Percentiles rank a stretch among this genome's conserved stretches.
phyloP scores from a whole-genome alignment of 2,888 invertebrate genomes.

The Theretra japonica region DNA sequence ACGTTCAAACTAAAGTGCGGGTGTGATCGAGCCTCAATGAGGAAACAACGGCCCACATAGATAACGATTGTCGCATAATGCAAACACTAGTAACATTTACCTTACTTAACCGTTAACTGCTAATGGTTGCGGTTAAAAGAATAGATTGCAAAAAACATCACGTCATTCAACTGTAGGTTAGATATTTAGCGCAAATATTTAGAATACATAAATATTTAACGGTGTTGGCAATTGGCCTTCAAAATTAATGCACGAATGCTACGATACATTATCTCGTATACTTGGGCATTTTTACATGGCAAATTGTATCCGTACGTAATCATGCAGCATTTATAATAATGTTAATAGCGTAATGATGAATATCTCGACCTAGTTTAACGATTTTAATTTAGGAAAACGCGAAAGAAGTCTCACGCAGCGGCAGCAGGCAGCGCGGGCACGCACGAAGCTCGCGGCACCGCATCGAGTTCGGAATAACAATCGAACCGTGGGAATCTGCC shows the following conservation, averaged over 20 bases:
- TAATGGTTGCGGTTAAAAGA: constrained; percentile 19
- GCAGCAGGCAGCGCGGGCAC: constrained; percentile 57
- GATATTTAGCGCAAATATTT: constrained; percentile 15
- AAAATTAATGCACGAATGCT: constrained; percentile 8
- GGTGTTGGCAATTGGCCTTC: constrained; percentile 20
- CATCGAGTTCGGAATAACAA: constrained; percentile 74
- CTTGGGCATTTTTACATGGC: not conserved
- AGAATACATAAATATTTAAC: constrained; percentile 23
- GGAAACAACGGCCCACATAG: constrained; percentile 80
- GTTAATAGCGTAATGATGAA: constrained; percentile 6
- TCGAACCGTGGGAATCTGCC: constrained; percentile 75
- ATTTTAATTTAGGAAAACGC: not conserved
- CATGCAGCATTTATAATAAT: not conserved
- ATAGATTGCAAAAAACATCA: not conserved
- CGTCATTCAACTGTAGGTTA: not conserved
- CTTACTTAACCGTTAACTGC: constrained; percentile 29
- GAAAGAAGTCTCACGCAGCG: constrained; percentile 53
- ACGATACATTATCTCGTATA: not conserved
- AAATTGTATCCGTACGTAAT: not conserved
- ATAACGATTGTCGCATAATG: constrained; percentile 64
- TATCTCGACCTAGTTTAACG: not conserved
- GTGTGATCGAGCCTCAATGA: constrained; percentile 48
- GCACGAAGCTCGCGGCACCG: constrained; percentile 63
- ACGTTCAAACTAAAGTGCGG: constrained; percentile 28
- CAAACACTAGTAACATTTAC: constrained; percentile 57